Conservation (phyloP, 2,113 vertebrate species). For the Pseudopipra pipra region DNA sequence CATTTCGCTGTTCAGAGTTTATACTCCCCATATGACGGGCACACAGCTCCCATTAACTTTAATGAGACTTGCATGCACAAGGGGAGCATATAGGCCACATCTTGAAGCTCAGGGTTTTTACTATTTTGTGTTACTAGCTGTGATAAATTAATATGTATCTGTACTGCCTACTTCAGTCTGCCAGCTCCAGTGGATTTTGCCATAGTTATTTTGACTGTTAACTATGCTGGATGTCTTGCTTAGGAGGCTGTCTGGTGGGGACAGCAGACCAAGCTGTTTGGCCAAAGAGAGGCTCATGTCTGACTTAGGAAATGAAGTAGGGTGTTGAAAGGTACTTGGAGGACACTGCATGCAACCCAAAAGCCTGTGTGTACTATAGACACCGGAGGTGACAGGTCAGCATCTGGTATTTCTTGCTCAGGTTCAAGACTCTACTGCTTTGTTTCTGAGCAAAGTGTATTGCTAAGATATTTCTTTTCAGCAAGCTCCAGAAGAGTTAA, state of each 20-base stretch:
- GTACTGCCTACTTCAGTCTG: background rate
- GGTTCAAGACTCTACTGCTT: background rate
- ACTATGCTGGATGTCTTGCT: background rate
- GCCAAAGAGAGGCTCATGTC: background rate
- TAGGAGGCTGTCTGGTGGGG: background rate
- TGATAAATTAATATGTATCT: background rate
- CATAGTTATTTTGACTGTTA: background rate
- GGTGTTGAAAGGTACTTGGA: background rate
- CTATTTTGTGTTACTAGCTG: background rate
- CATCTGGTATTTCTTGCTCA: background rate
- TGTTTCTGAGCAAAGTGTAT: background rate
- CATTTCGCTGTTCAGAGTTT: background rate
- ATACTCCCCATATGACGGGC: background rate
- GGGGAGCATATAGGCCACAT: background rate
- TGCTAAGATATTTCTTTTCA: background rate
- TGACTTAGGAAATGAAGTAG: background rate
- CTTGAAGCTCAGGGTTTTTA: background rate
- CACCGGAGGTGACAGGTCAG: background rate
- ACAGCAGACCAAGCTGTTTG: background rate
- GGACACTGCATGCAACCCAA: background rate
- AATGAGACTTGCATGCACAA: background rate
- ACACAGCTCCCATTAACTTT: constrained; percentile 6
- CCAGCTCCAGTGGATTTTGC: background rate
- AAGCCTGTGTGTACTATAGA: background rate
- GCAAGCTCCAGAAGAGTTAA: background rate